A percentile compares a stretch with the other conserved stretches of the same genome.
These are phyloP conservation scores for Leucania comma DNA, from an alignment of 2,888 invertebrate genomes.

Conservation along the genomic window DNA sequence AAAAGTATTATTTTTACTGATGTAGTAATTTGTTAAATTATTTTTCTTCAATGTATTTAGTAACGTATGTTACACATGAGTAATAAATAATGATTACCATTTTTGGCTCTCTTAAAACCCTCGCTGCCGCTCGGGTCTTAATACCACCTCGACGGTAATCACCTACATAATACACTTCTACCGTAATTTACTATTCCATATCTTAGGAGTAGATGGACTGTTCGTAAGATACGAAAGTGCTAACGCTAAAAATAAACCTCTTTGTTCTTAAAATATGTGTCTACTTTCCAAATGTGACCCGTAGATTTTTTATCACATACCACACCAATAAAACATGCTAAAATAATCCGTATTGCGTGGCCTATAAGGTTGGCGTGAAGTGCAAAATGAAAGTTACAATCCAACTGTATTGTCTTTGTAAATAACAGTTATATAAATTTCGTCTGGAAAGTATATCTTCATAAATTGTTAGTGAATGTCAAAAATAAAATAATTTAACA, in stretches of 20 bases:
- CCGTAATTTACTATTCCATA: no score
- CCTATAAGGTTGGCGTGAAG: rapidly evolving
- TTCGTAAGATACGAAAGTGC: not conserved
- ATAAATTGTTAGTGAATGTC: conserved; percentile 25
- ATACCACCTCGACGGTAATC: no score
- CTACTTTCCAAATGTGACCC: conserved; percentile 4
- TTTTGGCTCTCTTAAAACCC: no score
- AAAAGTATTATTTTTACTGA: no score
- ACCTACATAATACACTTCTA: no score
- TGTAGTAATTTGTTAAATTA: no score
- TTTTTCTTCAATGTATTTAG: no score
- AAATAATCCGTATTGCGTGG: conserved; percentile 8
- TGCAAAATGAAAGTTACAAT: not conserved
- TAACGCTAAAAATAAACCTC: conserved; percentile 13
- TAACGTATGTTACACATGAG: no score
- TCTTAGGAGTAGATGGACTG: not conserved
- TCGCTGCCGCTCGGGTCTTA: no score
- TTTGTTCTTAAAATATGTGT: conserved; percentile 41
- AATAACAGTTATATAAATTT: no score
- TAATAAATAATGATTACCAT: no score
- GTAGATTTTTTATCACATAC: conserved; percentile 2
- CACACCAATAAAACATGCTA: not conserved
- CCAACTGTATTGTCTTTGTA: not conserved
- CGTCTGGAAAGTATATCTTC: no score
- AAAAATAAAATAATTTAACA: conserved; percentile 16